Percentiles rank a stretch among this genome's conserved stretches.
phyloP scores from a whole-genome alignment of 2,888 invertebrate genomes.

The Entomobrya proxima region DNA sequence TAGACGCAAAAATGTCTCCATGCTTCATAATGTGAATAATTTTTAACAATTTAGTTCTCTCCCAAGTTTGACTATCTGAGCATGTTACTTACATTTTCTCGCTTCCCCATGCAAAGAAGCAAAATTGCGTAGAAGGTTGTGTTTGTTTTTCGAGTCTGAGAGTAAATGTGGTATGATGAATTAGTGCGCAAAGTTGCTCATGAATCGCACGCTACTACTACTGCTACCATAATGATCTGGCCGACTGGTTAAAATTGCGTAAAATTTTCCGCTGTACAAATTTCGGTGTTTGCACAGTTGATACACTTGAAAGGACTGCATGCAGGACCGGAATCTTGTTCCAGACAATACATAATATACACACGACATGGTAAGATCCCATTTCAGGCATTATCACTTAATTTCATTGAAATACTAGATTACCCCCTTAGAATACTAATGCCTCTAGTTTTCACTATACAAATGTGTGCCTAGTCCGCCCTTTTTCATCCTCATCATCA shows the following conservation, averaged over 20 bases:
- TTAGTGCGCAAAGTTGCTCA: not conserved
- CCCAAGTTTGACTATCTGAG: no score
- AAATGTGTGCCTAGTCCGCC: not conserved
- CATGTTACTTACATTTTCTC: no score
- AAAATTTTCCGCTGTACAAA: not conserved
- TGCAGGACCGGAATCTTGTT: not conserved
- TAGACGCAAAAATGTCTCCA: no score
- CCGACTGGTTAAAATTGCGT: not conserved
- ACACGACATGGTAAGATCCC: not conserved
- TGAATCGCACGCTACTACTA: no score
- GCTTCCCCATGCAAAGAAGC: no score
- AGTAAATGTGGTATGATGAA: conserved; percentile 6
- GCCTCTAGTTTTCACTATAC: not conserved
- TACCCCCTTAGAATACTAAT: conserved; percentile 49
- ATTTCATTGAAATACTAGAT: conserved; percentile 59
- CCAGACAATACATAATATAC: not conserved
- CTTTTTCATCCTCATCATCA: not conserved
- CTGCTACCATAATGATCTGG: no score
- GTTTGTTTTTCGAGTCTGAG: not conserved
- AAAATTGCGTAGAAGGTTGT: no score
- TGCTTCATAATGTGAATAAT: no score
- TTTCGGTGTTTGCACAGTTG: not conserved
- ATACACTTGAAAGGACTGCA: not conserved
- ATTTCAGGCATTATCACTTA: conserved; percentile 57
- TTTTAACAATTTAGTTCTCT: no score